Percentiles rank a stretch among this genome's conserved stretches.
Conservation (phyloP, 2,113 vertebrate genomes). For the Lipophrys pholis region DNA sequence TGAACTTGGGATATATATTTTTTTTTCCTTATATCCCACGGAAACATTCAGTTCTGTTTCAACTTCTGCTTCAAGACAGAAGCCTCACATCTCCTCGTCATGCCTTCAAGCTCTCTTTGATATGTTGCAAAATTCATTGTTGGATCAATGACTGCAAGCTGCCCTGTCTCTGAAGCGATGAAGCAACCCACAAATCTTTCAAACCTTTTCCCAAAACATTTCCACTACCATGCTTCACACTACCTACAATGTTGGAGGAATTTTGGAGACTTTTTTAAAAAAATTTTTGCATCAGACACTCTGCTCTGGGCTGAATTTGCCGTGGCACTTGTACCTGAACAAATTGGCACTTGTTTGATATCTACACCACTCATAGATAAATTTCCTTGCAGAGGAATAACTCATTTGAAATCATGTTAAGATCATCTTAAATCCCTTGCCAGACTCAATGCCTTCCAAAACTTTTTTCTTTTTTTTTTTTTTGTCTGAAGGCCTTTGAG, state of each 20-base stretch:
- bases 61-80: neutral
- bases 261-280: neutral
- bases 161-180: neutral
- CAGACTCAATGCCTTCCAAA: neutral
- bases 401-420: neutral
- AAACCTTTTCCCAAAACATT: neutral
- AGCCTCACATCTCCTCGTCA: neutral
- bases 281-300: neutral
- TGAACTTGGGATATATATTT: neutral
- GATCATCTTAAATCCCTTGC: neutral
- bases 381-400: neutral
- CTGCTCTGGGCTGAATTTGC: neutral
- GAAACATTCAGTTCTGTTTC: neutral
- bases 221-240: neutral
- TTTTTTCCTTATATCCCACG: neutral
- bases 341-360: neutral
- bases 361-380: neutral
- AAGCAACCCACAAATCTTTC: neutral
- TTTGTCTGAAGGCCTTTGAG: neutral
- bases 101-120: neutral
- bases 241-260: neutral
- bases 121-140: neutral
- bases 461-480: neutral
- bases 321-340: neutral
- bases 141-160: neutral